phyloP scores from a whole-genome alignment of 2,888 invertebrate genomes.

The Sicus ferrugineus region DNA sequence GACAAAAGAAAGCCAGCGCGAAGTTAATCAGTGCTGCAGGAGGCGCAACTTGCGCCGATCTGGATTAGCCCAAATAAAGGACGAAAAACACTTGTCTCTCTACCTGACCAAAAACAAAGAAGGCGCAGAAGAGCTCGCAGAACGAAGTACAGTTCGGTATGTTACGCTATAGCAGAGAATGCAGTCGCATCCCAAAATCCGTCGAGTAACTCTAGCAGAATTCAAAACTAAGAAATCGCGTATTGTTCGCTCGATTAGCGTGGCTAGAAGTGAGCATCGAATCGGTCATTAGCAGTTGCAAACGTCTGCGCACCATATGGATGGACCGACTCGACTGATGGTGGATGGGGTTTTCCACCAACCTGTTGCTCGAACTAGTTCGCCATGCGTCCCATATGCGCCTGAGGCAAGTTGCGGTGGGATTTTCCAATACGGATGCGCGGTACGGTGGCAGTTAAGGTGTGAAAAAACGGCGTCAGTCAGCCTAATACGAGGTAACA shows the following conservation, averaged over 20 bases:
- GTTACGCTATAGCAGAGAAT: no score
- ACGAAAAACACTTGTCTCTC: not conserved
- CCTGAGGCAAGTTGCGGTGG: not conserved
- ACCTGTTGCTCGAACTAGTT: not conserved
- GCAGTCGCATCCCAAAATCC: not conserved
- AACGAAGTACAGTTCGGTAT: not conserved
- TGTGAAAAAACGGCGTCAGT: no score
- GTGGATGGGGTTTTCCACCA: not conserved
- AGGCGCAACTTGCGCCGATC: no score
- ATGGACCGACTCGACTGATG: no score
- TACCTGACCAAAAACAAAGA: not conserved
- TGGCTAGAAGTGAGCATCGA: not conserved
- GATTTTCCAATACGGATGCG: no score
- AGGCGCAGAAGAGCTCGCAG: not conserved
- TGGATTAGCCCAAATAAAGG: not conserved
- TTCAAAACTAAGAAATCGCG: not conserved
- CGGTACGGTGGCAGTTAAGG: no score
- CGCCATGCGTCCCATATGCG: not conserved
- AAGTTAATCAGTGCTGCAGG: not conserved
- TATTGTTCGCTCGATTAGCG: not conserved
- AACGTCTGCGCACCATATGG: no score
- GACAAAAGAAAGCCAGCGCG: no score
- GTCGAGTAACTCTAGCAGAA: not conserved
- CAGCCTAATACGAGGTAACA: no score
- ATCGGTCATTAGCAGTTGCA: no score